phyloP scores from a whole-genome alignment of 2,113 vertebrate species.

The Tiliqua scincoides region DNA sequence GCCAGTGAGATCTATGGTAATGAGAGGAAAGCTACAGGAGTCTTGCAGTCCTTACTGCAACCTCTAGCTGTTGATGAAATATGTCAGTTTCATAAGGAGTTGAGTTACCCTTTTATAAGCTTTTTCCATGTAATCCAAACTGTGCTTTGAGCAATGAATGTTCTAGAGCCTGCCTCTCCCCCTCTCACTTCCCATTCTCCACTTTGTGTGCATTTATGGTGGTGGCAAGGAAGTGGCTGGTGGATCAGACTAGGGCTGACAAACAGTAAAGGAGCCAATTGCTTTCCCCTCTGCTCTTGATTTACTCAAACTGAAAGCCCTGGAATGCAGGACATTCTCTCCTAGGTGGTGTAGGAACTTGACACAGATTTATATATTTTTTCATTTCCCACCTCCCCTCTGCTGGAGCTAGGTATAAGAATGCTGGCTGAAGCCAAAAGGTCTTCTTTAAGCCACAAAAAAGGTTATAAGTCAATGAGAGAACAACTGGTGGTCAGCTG shows the following conservation, averaged over 20 bases:
- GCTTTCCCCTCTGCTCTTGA: background rate
- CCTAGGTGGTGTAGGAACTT: background rate
- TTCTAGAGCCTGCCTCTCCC: background rate
- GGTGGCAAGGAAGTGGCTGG: background rate
- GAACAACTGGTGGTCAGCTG: background rate
- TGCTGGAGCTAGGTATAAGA: background rate
- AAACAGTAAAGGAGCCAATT: background rate
- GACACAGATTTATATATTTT: background rate
- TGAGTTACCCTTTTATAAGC: background rate
- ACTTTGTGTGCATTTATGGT: background rate
- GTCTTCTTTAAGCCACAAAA: background rate
- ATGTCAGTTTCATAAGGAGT: background rate
- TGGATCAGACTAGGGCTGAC: background rate
- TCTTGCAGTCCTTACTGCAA: background rate
- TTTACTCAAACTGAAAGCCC: background rate
- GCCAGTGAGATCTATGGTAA: background rate
- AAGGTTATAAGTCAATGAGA: background rate
- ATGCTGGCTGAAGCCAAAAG: background rate
- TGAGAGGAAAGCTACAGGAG: background rate
- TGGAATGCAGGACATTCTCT: background rate
- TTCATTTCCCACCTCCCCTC: background rate
- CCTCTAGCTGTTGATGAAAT: slow-evolving; percentile 7
- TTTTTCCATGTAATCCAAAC: background rate
- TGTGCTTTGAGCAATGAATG: background rate
- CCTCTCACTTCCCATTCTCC: background rate